phyloP scores from a whole-genome alignment of 2,797 vertebrate species.

The Hemitrygon akajei region DNA sequence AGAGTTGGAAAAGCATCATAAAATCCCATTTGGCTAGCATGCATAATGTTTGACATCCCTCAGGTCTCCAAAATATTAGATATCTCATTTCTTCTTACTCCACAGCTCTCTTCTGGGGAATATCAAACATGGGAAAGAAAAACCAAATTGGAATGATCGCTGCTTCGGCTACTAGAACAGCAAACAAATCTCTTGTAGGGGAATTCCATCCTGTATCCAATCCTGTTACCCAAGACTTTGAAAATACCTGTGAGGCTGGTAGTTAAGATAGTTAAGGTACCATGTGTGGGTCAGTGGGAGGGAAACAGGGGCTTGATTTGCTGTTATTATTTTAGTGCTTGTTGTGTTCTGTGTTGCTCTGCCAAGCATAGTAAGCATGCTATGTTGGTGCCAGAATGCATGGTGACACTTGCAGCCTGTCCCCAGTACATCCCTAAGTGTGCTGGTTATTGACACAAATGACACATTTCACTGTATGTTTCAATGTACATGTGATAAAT shows the following conservation, averaged over 20 bases:
- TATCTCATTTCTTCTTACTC: neutral
- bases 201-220: neutral
- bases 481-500: no score
- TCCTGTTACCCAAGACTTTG: neutral
- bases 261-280: neutral
- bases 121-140: neutral
- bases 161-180: neutral
- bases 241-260: neutral
- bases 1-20: constrained; percentile 9
- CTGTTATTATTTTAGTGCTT: no score
- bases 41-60: neutral
- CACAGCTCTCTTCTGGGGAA: neutral
- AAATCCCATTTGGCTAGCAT: constrained; percentile 7
- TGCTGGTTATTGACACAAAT: no score
- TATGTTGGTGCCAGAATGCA: no score
- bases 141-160: constrained; percentile 4
- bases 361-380: no score
- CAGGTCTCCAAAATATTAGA: neutral
- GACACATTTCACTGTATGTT: no score
- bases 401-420: no score
- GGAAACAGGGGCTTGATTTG: no score
- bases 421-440: no score
- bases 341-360: no score
- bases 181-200: neutral
- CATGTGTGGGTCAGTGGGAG: no score